Percentiles rank a stretch among this genome's conserved stretches.
Evolutionary conservation across 1,140 invertebrate genomes (phyloP).

Genomic region (Rhyzopertha dominica): DNA sequence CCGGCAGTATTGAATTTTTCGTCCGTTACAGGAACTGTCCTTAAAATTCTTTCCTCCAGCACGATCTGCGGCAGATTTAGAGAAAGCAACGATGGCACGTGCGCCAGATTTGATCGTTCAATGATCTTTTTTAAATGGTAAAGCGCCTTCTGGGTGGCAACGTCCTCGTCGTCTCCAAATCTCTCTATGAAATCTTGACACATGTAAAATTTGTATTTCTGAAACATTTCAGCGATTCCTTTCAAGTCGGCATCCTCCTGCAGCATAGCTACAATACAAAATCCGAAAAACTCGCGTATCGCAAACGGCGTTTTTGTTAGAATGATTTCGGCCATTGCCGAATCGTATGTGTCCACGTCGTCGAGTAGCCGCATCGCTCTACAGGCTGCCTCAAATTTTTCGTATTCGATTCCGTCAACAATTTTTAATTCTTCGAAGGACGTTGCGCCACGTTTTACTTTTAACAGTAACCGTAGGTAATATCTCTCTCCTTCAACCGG

Average conservation of each 20-base stretch:
- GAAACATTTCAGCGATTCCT: background rate
- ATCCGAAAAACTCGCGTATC: slow-evolving; percentile 1
- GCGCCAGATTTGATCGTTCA: too few relatives aligned
- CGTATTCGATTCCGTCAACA: background rate
- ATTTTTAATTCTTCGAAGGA: slow-evolving; percentile 8
- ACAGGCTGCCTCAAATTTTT: background rate
- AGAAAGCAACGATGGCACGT: too few relatives aligned
- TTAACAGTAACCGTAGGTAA: slow-evolving; percentile 9
- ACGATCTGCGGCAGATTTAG: too few relatives aligned
- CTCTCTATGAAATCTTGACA: too few relatives aligned
- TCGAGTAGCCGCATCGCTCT: background rate
- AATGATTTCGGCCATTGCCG: background rate
- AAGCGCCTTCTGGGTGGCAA: too few relatives aligned
- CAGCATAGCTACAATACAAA: background rate
- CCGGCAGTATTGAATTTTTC: too few relatives aligned
- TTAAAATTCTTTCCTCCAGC: too few relatives aligned
- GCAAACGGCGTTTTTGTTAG: background rate
- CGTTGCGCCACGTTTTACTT: background rate
- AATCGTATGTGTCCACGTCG: background rate
- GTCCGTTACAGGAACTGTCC: too few relatives aligned
- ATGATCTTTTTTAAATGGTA: too few relatives aligned
- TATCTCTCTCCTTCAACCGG: slow-evolving; percentile 9
- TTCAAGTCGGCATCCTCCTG: background rate
- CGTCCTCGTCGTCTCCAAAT: too few relatives aligned
- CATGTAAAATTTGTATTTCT: too few relatives aligned